phyloP scores from a whole-genome alignment of 2,888 invertebrate species.

The Papilio gigon region DNA sequence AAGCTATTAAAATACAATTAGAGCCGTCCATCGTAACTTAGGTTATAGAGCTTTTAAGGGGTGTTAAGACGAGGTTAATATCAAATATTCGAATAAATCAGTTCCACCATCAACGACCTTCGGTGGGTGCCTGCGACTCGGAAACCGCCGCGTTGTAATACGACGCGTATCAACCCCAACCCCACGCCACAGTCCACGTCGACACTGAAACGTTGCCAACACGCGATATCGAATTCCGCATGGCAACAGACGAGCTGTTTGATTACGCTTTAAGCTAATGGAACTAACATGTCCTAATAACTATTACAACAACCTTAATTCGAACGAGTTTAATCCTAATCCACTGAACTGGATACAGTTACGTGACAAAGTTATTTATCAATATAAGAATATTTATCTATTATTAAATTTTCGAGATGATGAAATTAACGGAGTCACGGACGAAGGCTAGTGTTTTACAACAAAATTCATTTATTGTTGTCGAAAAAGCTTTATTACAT shows the following conservation, averaged over 20 bases:
- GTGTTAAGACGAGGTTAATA: too few species aligned
- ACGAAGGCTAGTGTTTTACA: too few species aligned
- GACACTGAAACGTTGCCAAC: conserved; percentile 10
- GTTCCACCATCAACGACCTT: conserved; percentile 32
- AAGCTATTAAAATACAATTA: not conserved
- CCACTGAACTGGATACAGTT: not conserved
- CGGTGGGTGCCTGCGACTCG: not conserved
- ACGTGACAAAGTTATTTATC: not conserved
- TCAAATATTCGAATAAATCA: conserved; percentile 22
- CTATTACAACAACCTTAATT: not conserved
- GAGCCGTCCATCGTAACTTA: not conserved
- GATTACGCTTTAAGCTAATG: conserved; percentile 8
- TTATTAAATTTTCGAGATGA: too few species aligned
- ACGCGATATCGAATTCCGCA: conserved; percentile 28
- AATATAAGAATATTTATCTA: too few species aligned
- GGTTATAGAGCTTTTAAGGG: not conserved
- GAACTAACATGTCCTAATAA: not conserved
- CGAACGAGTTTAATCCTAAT: not conserved
- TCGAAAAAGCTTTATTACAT: not conserved
- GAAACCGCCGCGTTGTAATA: conserved; percentile 20
- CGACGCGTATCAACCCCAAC: conserved; percentile 4
- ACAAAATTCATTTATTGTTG: not conserved
- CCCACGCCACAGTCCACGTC: conserved; percentile 7
- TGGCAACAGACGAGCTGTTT: conserved; percentile 26
- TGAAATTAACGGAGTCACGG: too few species aligned